Base-by-base conservation (phyloP, 1,140 invertebrate genomes). In the Scaptomyza graminum region DNA sequence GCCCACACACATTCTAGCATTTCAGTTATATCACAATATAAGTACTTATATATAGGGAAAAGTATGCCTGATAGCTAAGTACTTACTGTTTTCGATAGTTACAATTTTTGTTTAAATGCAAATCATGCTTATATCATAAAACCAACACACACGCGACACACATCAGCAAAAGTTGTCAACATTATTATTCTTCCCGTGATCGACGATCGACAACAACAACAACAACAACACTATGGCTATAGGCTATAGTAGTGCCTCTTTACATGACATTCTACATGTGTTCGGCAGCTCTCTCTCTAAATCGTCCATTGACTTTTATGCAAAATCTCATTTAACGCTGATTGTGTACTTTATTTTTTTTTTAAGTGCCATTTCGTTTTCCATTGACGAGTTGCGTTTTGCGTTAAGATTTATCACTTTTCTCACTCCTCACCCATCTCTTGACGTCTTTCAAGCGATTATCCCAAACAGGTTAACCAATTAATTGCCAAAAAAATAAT, bases 131-230 rank as follows among this genome's bases (percentile, higher is more conserved):
- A 50, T 13, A 51, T 41, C 44, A 51, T 65, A 52, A 78, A 65
- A 61, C 37, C 63, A 49, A 47, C 55, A 51, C 34, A 25, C 15
- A 44, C 31, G 39, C 66, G 47, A 62, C 60, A 62, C 60, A 62
- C 57, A 50, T 49, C 71, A 68, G 18, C 47, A 52, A 52, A 60
- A 59, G 12, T 16, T 49, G 51, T 79, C 56, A 49, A 65, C 11
- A 60, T 79, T 79, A 60, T 79, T 79, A 76, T 79, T 79, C 76
- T 34, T 50, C 47, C 50, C 74, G 77, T 61, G 79, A 64, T 51
- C 43, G 7, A 1, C 34, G 2, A 12, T 3, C 25, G n/a, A 2
- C 25, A 16, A 64, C 59, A 22, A 50, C 50, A n/a, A n/a, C n/a
- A n/a, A n/a, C n/a, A n/a, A n/a, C n/a, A n/a, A n/a, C n/a, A n/a